Evolutionary conservation across 2,797 vertebrate species (phyloP).

Genomic region (Eospalax fontanierii): DNA sequence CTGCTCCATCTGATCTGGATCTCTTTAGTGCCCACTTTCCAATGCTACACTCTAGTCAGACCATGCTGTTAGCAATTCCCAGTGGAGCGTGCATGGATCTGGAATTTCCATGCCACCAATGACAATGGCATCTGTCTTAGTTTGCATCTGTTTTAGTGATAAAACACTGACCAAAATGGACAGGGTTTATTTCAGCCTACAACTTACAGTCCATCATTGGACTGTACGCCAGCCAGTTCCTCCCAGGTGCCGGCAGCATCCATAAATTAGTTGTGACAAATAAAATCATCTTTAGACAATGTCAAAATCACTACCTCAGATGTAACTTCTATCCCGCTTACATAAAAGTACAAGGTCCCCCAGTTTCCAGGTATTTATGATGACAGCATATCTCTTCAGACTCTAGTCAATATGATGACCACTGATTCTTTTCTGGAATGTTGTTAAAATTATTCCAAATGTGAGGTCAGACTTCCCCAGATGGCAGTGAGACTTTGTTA

Average conservation of each 20-base stretch:
- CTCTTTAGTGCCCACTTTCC: neutral
- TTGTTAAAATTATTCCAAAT: neutral
- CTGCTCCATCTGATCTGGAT: neutral
- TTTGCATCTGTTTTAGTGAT: too few relatives aligned
- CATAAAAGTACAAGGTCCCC: neutral
- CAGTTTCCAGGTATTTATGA: neutral
- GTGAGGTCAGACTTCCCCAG: neutral
- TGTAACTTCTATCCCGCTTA: neutral
- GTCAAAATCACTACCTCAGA: neutral
- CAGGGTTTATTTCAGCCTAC: too few relatives aligned
- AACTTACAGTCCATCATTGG: too few relatives aligned
- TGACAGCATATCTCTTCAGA: neutral
- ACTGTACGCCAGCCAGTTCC: neutral
- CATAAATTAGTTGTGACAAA: neutral
- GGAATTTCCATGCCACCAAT: neutral
- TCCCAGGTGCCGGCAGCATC: neutral
- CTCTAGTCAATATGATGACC: neutral
- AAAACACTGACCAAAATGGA: too few relatives aligned
- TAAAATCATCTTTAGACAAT: neutral
- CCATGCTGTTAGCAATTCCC: too few relatives aligned
- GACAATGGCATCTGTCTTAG: neutral
- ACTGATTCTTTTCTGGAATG: neutral
- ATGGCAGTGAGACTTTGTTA: too few relatives aligned
- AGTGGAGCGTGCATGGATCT: neutral
- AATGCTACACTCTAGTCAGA: neutral